Evolutionary conservation across 23 tunicate species (phyloP), one percentile per base, ranked within the genome.

Genomic region (Ascidia mentula): DNA sequence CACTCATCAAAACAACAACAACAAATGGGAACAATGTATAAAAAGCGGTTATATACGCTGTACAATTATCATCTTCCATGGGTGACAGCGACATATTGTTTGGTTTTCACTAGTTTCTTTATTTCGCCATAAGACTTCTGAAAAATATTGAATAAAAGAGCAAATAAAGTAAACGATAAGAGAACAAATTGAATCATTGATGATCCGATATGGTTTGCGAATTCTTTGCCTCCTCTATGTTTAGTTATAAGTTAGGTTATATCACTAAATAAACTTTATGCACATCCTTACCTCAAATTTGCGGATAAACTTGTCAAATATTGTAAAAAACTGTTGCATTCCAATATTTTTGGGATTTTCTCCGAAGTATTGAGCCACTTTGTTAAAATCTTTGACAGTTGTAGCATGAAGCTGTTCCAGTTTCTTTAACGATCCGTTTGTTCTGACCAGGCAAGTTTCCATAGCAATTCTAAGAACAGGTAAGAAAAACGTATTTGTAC

Each of bases 271-370:
- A 1, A 53, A 53, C 24, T 5, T 53, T 53, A 53, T 20, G 28
- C 13, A 53, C 7, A 20, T 53, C 24, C 80, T 80, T 84, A 93
- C 98, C 80, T 84, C 80, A 80, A 93, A 93, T 73, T 93, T 93
- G 7, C 79, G 45, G 8, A 85, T 93, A 40, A 93, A 93, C 76
- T 88, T 89, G 24, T 87, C 90, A 73, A 93, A 93, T 31, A 93
- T 93, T 37, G 71, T 88, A 46, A 93, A 93, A 80, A 93, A 93
- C 34, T 84, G 92, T 76, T 93, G 98, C 93, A 93, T 93, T 82
- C 89, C 86, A n/a, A 93, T 79, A 38, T 84, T 84, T 53, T 88
- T 88, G 37, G 92, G 91, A 40, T 93, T 88, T 77, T 93, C 98
- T 18, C 98, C 98, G 45, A 93, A 93, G 45, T 93, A 93, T 45